phyloP scores from a whole-genome alignment of 2,113 vertebrate species.

The Genyomyrus donnyi region DNA sequence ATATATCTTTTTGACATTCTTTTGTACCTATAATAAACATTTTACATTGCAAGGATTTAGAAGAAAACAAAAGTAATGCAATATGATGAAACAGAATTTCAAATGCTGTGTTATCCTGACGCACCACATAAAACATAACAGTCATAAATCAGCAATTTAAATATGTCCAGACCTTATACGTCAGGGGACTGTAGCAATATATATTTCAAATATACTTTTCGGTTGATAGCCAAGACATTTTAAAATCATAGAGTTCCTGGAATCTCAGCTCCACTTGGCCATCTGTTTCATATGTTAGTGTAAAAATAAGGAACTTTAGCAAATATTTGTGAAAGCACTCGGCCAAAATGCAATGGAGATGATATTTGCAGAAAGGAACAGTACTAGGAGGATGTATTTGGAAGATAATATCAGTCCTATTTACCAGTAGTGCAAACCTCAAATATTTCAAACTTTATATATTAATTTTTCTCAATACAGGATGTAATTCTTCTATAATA shows the following conservation, averaged over 20 bases:
- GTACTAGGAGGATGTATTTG: background rate
- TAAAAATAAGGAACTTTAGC: background rate
- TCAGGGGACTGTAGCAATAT: background rate
- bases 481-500: background rate
- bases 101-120: background rate
- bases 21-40: slow-evolving; percentile 3
- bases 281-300: background rate
- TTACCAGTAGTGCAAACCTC: background rate
- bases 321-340: background rate
- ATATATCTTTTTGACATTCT: background rate
- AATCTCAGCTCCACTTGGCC: background rate
- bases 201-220: background rate
- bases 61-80: background rate
- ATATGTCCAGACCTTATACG: background rate
- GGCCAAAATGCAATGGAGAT: background rate
- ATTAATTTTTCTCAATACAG: background rate
- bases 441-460: background rate
- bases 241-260: background rate
- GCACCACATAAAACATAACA: background rate
- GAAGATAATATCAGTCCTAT: background rate
- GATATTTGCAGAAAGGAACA: background rate
- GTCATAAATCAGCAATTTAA: background rate
- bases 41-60: background rate
- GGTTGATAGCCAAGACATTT: background rate
- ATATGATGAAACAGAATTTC: background rate